A percentile compares a stretch with the other conserved stretches of the same genome.
These are phyloP conservation scores for Rhagoletis pomonella DNA, from an alignment of 1,140 invertebrate species.

Conservation along the genomic window DNA sequence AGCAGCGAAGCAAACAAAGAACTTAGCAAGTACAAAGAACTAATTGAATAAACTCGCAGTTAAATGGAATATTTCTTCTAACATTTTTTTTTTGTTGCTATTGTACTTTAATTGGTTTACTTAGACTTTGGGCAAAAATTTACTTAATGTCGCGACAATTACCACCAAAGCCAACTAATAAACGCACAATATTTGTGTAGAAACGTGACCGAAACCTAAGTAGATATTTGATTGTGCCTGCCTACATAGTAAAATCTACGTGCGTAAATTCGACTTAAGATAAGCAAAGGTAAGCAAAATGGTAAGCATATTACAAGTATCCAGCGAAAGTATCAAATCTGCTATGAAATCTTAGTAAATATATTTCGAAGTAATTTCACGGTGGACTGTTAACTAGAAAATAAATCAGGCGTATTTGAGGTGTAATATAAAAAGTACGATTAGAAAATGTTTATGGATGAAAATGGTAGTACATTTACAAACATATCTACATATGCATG, in stretches of 20 bases:
- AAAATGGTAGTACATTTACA: no score
- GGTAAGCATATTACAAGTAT: not conserved
- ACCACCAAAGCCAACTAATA: slow-evolving; percentile 20
- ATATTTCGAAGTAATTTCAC: not conserved
- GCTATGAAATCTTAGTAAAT: not conserved
- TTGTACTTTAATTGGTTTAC: slow-evolving; percentile 35
- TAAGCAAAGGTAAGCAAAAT: not conserved
- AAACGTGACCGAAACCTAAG: slow-evolving; percentile 1
- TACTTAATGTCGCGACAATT: slow-evolving; percentile 26
- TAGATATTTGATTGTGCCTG: no score
- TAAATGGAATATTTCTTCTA: slow-evolving; percentile 25
- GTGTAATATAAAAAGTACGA: no score
- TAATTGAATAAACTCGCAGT: slow-evolving; percentile 36
- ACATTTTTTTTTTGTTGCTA: not conserved
- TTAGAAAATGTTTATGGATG: no score
- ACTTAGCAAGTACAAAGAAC: not conserved
- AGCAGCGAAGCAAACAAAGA: not conserved
- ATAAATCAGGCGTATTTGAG: no score
- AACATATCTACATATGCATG: no score
- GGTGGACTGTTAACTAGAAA: no score
- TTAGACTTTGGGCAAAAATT: slow-evolving; percentile 11
- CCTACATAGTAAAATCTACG: not conserved
- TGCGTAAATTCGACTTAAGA: not conserved
- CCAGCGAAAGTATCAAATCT: not conserved
- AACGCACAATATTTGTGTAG: not conserved